Conservation (phyloP, 2,113 vertebrate genomes). For the Lagopus leucura region DNA sequence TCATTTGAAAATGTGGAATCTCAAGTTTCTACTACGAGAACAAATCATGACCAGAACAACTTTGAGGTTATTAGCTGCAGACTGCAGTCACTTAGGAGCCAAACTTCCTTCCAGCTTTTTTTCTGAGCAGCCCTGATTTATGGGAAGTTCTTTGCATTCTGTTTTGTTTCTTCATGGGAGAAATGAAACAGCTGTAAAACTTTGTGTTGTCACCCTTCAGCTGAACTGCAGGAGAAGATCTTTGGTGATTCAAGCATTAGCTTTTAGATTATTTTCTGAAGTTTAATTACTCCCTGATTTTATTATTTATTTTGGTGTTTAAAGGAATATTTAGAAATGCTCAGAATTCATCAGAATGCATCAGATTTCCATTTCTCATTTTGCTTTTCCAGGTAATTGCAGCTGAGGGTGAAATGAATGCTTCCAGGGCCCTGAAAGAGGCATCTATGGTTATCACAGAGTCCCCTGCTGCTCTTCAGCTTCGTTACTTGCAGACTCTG, state of each 20-base stretch:
- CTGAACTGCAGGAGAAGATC: background rate
- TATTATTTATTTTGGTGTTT: background rate
- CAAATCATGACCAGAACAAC: background rate
- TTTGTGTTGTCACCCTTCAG: background rate
- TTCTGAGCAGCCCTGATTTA: background rate
- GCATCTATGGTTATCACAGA: slow-evolving; percentile 90
- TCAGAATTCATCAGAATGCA: too few species aligned
- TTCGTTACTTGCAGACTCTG: slow-evolving; percentile 93
- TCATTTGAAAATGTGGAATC: background rate
- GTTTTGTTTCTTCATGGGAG: background rate
- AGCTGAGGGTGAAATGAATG: slow-evolving; percentile 92
- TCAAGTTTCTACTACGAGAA: background rate
- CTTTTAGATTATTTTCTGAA: background rate
- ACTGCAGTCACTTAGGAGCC: background rate
- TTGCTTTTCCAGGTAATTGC: slow-evolving; percentile 85
- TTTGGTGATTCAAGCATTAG: background rate
- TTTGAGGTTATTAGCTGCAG: background rate
- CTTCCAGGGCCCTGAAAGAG: slow-evolving; percentile 90
- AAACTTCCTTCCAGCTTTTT: background rate
- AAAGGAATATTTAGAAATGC: background rate
- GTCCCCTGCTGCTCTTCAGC: slow-evolving; percentile 90
- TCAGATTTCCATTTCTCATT: background rate
- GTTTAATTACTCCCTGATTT: background rate
- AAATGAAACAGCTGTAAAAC: background rate
- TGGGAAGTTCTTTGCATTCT: background rate